These are phyloP conservation scores for Periophthalmus magnuspinnatus DNA, from an alignment of 2,797 vertebrate species.

Conservation along the genomic window DNA sequence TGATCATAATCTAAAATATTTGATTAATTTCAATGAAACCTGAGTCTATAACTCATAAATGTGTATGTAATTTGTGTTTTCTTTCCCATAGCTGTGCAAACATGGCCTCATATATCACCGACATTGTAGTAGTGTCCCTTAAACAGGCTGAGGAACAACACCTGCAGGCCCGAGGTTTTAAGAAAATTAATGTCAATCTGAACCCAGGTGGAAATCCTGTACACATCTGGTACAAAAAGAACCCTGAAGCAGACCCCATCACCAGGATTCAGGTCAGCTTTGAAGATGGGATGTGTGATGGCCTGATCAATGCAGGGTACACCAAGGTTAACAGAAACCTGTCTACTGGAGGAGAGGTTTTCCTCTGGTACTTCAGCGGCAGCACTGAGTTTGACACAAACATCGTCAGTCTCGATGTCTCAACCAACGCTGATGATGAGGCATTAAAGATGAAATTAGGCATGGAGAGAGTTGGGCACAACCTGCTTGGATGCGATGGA, in stretches of 20 bases:
- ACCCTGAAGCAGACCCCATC: rapidly evolving
- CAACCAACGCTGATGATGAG: not conserved
- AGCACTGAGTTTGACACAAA: not conserved
- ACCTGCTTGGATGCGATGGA: not conserved
- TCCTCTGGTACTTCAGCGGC: slow-evolving; percentile 15
- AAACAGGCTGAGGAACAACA: not conserved
- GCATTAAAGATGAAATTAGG: rapidly evolving
- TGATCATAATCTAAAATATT: too few species aligned
- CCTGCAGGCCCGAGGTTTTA: not conserved
- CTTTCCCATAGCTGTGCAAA: slow-evolving; percentile 1
- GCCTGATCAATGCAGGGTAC: slow-evolving; percentile 10
- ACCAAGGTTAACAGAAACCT: not conserved
- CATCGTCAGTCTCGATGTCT: not conserved
- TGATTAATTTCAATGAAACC: too few species aligned
- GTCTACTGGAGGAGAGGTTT: not conserved
- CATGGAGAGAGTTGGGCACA: slow-evolving; percentile 14
- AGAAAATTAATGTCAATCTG: slow-evolving; percentile 13
- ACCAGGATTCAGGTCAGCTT: slow-evolving; percentile 23
- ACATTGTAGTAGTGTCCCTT: not conserved
- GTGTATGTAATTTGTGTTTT: not conserved
- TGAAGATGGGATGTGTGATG: not conserved
- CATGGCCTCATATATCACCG: slow-evolving; percentile 3
- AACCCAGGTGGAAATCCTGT: not conserved
- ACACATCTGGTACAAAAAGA: slow-evolving; percentile 22
- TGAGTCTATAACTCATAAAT: not conserved